Percentiles rank a stretch among this genome's conserved stretches.
These are phyloP conservation scores for Mormoops blainvillei DNA, from an alignment of 2,113 vertebrate genomes.

Conservation along the genomic window DNA sequence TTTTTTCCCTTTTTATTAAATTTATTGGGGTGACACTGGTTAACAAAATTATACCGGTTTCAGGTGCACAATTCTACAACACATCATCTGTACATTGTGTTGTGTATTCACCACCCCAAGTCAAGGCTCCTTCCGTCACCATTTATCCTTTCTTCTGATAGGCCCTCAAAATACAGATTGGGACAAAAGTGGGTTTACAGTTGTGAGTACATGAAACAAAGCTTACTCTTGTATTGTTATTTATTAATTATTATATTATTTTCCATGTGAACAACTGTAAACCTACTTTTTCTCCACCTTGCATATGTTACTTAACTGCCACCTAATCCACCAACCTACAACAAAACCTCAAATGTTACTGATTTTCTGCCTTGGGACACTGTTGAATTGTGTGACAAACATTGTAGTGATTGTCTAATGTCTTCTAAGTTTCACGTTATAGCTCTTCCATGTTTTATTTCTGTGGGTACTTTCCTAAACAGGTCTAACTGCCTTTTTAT, in stretches of 20 bases:
- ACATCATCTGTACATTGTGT: too few species aligned
- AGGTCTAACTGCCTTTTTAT: background rate
- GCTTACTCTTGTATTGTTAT: background rate
- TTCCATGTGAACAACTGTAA: background rate
- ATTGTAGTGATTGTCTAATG: background rate
- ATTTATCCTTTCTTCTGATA: background rate
- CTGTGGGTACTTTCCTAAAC: background rate
- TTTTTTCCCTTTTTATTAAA: background rate
- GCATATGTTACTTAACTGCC: background rate
- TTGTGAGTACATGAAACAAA: background rate
- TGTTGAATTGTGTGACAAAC: background rate
- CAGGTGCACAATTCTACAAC: too few species aligned
- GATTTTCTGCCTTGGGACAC: background rate
- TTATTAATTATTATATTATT: background rate
- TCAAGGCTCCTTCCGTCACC: too few species aligned
- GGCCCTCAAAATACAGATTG: background rate
- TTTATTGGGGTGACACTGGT: background rate
- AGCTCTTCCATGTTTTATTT: slow-evolving; percentile 9
- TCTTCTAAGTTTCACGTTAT: background rate
- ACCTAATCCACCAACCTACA: background rate
- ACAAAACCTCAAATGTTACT: background rate
- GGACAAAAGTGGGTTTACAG: background rate
- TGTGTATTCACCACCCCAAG: too few species aligned
- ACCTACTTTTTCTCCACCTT: background rate
- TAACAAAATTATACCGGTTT: too few species aligned